Evolutionary conservation across 2,888 invertebrate genomes (phyloP).

Genomic region (Lochmaea crataegi): DNA sequence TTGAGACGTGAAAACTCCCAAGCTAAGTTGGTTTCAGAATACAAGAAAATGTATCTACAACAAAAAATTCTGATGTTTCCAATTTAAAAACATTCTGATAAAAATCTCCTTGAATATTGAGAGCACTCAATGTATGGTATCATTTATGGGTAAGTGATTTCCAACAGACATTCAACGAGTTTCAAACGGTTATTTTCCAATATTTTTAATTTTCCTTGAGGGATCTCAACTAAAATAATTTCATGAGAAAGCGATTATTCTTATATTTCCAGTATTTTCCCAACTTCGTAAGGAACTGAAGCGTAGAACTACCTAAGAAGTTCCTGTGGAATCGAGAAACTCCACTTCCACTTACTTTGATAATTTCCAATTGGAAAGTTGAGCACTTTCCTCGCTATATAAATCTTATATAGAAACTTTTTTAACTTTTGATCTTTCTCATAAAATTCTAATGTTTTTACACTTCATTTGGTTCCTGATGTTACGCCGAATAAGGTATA

Average conservation of each 20-base stretch:
- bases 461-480: conserved; percentile 40
- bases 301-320: conserved; percentile 1
- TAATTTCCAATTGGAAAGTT: conserved; percentile 30
- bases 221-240: background rate
- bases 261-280: background rate
- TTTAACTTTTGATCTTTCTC: conserved; percentile 36
- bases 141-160: background rate
- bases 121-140: background rate
- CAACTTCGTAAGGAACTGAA: conserved; percentile 5
- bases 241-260: background rate
- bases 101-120: background rate
- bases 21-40: too few species aligned
- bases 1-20: too few species aligned
- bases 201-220: too few species aligned
- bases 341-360: conserved; percentile 30
- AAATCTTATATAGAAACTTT: conserved; percentile 35
- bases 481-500: conserved; percentile 18
- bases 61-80: too few species aligned
- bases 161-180: background rate
- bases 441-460: conserved; percentile 42
- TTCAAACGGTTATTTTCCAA: too few species aligned
- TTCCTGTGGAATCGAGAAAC: conserved; percentile 16
- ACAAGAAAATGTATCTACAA: too few species aligned
- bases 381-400: conserved; percentile 28
- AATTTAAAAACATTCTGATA: too few species aligned